These are phyloP conservation scores for Psylliodes chrysocephalus DNA, from an alignment of 2,888 invertebrate genomes.

Conservation along the genomic window DNA sequence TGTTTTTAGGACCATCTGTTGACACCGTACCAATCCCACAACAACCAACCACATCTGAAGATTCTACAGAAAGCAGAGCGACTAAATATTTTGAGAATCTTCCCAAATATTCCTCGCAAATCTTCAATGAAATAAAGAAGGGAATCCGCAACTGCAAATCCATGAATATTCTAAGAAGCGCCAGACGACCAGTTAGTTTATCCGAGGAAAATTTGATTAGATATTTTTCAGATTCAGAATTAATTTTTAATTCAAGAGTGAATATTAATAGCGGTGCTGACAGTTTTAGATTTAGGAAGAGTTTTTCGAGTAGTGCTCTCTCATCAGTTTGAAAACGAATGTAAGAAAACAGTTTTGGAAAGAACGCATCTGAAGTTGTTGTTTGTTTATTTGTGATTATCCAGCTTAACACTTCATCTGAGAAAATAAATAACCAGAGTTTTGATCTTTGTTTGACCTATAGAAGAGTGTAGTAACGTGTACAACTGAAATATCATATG, in stretches of 20 bases:
- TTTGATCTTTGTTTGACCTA: too few relatives aligned
- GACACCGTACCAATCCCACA: neutral
- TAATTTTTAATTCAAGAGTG: constrained; percentile 34
- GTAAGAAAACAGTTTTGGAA: too few relatives aligned
- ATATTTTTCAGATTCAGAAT: constrained; percentile 50
- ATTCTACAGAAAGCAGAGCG: constrained; percentile 9
- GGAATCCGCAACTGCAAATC: constrained; percentile 42
- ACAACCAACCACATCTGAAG: neutral
- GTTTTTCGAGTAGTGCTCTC: constrained; percentile 47
- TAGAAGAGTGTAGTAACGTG: too few relatives aligned
- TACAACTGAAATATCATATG: too few relatives aligned
- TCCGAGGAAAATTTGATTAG: constrained; percentile 42
- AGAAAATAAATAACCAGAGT: too few relatives aligned
- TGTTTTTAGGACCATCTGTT: constrained; percentile 15
- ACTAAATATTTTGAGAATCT: constrained; percentile 32
- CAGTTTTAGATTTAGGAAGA: constrained; percentile 37
- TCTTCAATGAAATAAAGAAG: constrained; percentile 40
- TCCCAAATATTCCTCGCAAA: constrained; percentile 34
- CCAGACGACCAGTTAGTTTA: constrained; percentile 32
- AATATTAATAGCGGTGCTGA: constrained; percentile 19
- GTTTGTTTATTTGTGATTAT: too few relatives aligned
- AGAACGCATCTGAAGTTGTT: too few relatives aligned
- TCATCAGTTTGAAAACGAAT: constrained; percentile 31
- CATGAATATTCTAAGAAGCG: constrained; percentile 30
- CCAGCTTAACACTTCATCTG: too few relatives aligned